Evolutionary conservation across 2,888 invertebrate species (phyloP), one percentile per base, ranked within the genome.

Genomic region (Calliphora vomitoria): DNA sequence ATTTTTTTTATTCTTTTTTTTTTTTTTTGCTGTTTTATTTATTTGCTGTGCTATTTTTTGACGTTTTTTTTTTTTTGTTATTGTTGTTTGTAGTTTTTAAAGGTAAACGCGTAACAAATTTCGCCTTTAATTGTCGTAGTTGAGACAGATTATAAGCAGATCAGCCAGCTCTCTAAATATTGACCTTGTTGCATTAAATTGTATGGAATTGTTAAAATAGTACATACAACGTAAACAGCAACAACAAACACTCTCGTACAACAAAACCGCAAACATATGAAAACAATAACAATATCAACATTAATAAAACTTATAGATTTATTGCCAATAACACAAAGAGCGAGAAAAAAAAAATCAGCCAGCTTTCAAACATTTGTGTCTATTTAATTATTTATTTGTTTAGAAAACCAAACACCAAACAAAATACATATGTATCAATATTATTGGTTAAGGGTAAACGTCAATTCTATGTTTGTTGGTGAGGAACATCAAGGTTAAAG

Each of bases 31-130:
- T 50, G 15, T 81, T 62, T n/a, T 41, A 74, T 44, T 44, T 41
- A 38, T 60, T 13, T 50, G 4, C 41, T 78, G 66, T 78, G 15
- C 25, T 35, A 41, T 20, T 31, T 64, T 66, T 47, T 35, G 13
- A 66, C 47, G 15, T 44, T 69, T 20, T 82, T 69, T 31, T 69
- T 60, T 15, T 60, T 20, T n/a, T 35, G 20, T n/a, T n/a, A n/a
- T n/a, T n/a, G n/a, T n/a, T n/a, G 35, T 72, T 20, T 74, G n/a
- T 64, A 41, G n/a, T 74, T 72, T 58, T 78, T 66, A 68, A 71
- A 87, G 79, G 80, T 58, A 79, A 79, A 71, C 82, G 82, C 90
- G 91, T 91, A 90, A 88, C 86, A 90, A 85, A 88, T 81, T 86
- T 80, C 66, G 76, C 72, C 68, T 86, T 83, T 86, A 88, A 88